These are phyloP conservation scores for Paraplagusia blochii DNA, from an alignment of 2,113 vertebrate genomes.

Conservation along the genomic window DNA sequence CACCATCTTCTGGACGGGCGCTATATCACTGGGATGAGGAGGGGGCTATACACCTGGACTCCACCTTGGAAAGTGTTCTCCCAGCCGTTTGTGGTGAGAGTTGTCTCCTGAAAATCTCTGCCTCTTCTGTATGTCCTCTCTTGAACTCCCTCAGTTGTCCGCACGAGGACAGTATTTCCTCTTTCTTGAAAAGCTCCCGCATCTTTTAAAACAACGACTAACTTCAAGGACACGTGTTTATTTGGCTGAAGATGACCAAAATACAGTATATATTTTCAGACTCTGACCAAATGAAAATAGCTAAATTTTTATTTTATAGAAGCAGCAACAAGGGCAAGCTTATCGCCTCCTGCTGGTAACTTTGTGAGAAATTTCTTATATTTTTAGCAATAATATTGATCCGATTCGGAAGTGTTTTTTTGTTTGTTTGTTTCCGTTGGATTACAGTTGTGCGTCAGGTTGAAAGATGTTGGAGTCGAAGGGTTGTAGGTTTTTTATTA, in stretches of 20 bases:
- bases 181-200: background rate
- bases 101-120: conserved; percentile 14
- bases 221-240: background rate
- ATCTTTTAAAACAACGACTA: background rate
- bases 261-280: conserved; percentile 21
- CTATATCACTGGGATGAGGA: too few relatives aligned
- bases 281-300: conserved; percentile 8
- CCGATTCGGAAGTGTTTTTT: background rate
- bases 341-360: conserved; percentile 1
- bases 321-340: background rate
- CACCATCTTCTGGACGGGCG: too few relatives aligned
- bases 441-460: background rate
- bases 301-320: conserved; percentile 6
- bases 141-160: conserved; percentile 4
- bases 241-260: conserved; percentile 24
- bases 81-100: conserved; percentile 60
- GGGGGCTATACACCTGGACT: conserved; percentile 13
- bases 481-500: background rate
- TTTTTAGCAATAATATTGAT: conserved; percentile 28
- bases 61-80: conserved; percentile 30
- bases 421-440: too few relatives aligned
- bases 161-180: conserved; percentile 8
- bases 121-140: background rate
- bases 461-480: conserved; percentile 2
- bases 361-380: conserved; percentile 7